Evolutionary conservation across 2,888 invertebrate species (phyloP).

Genomic region (Ophion ventricosus): DNA sequence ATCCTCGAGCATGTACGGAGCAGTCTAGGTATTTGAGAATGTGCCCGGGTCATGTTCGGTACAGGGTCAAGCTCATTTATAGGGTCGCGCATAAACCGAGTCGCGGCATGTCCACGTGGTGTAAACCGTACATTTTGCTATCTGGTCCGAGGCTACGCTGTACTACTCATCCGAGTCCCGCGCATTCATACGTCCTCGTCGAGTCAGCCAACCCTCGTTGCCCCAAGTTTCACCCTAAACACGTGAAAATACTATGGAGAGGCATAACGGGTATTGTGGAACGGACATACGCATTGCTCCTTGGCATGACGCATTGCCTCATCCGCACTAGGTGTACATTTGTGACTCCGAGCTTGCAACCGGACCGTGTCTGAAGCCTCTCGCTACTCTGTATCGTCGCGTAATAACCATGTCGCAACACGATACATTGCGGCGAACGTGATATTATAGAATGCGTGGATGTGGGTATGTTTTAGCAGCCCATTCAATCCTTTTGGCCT

Average conservation of each 20-base stretch:
- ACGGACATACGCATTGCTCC: constrained; percentile 74
- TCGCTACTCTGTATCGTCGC: constrained; percentile 17
- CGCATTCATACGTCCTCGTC: constrained; percentile 4
- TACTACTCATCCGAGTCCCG: background rate
- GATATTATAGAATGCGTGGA: constrained; percentile 35
- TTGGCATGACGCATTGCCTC: constrained; percentile 78
- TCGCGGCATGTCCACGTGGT: background rate
- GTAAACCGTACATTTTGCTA: background rate
- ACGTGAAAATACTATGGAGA: background rate
- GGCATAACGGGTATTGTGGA: constrained; percentile 65
- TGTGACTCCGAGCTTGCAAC: constrained; percentile 71
- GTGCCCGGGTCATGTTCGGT: background rate
- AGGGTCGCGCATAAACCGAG: background rate
- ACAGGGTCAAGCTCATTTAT: background rate
- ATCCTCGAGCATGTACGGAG: background rate
- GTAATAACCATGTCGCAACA: constrained; percentile 68
- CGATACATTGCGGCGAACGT: constrained; percentile 54
- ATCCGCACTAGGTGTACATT: constrained; percentile 35
- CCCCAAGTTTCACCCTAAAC: background rate
- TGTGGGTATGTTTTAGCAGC: constrained; percentile 39
- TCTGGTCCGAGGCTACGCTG: background rate
- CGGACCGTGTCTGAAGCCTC: constrained; percentile 49
- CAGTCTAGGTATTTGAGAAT: background rate
- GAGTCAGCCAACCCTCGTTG: background rate
- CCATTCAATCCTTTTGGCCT: constrained; percentile 31